Conservation (phyloP, 2,113 vertebrate species). For the Sinocyclocheilus maitianheensis region DNA sequence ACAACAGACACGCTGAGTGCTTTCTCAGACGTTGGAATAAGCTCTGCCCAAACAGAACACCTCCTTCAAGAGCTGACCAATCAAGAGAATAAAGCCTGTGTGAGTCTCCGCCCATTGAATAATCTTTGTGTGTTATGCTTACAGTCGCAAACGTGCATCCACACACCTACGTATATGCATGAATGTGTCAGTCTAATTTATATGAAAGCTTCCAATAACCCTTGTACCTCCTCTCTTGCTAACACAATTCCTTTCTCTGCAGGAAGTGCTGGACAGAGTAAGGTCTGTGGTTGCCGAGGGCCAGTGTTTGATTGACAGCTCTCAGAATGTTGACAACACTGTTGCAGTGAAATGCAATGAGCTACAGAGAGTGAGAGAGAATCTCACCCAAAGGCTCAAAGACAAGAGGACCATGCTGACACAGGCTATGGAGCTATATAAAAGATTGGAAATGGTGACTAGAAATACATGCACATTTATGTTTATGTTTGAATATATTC, state of each 20-base stretch:
- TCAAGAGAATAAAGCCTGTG: constrained; percentile 38
- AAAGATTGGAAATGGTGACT: constrained; percentile 49
- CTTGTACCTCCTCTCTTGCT: neutral
- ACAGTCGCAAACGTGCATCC: neutral
- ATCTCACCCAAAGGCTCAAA: constrained; percentile 41
- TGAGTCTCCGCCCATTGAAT: constrained; percentile 1
- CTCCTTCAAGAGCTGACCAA: constrained; percentile 46
- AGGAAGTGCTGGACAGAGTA: constrained; percentile 49
- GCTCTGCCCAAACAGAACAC: constrained; percentile 40
- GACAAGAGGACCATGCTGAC: constrained; percentile 31
- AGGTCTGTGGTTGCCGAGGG: constrained; percentile 36
- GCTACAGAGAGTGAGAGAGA: constrained; percentile 37
- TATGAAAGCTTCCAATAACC: neutral
- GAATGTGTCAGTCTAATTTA: neutral
- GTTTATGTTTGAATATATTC: neutral
- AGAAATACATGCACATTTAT: neutral
- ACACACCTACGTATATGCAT: neutral
- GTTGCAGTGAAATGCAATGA: constrained; percentile 43
- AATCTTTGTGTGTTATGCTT: neutral
- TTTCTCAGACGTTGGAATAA: constrained; percentile 44
- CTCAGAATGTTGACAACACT: constrained; percentile 38
- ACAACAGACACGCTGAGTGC: constrained; percentile 18
- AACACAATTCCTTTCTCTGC: neutral
- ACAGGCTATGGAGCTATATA: constrained; percentile 42
- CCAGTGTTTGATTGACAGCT: constrained; percentile 31